A percentile compares a stretch with the other conserved stretches of the same genome.
phyloP scores from a whole-genome alignment of 2,797 vertebrate species.

The Hirundo rustica region DNA sequence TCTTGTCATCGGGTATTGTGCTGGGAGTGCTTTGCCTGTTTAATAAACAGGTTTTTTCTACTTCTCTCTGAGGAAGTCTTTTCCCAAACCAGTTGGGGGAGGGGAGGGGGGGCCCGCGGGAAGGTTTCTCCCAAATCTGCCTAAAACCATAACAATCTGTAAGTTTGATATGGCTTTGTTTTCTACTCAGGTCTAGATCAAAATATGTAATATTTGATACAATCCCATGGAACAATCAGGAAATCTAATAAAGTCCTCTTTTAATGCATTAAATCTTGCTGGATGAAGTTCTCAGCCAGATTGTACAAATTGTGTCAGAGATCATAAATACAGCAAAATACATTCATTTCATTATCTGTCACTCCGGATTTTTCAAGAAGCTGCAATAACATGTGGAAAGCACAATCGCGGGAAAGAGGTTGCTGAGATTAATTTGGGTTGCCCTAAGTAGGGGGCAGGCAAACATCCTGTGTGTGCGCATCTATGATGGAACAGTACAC shows the following conservation, averaged over 20 bases:
- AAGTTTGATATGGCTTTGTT: neutral
- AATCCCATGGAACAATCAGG: neutral
- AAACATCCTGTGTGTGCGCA: fast-evolving
- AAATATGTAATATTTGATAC: neutral
- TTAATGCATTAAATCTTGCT: neutral
- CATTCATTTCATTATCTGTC: neutral
- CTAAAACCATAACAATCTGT: neutral
- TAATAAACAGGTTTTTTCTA: no score
- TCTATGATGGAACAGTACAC: neutral
- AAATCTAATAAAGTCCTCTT: neutral
- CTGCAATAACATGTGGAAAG: neutral
- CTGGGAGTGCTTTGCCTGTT: no score
- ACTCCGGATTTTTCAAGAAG: neutral
- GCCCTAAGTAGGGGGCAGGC: neutral
- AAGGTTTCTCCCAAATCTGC: no score
- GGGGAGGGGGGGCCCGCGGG: no score
- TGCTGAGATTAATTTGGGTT: neutral
- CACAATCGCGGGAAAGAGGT: neutral
- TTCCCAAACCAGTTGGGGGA: no score
- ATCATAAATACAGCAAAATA: neutral
- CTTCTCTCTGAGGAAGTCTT: no score
- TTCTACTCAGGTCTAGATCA: neutral
- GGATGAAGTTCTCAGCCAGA: neutral
- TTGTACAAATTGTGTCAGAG: neutral
- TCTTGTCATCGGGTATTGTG: no score